Conservation (phyloP, 1,140 invertebrate genomes). For the Brachionus paranguensis region DNA sequence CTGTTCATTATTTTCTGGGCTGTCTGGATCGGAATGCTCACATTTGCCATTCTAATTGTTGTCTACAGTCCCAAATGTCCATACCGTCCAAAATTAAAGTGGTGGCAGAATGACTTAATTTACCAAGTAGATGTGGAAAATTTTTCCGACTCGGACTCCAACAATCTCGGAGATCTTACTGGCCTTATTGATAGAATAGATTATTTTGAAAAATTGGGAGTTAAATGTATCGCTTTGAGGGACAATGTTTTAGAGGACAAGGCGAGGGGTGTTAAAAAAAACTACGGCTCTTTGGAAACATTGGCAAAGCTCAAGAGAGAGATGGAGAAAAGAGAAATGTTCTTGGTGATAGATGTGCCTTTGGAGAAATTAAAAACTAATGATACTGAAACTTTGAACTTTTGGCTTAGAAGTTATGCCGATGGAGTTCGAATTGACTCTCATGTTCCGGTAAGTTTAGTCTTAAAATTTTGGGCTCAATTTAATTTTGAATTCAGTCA, state of each 20-base stretch:
- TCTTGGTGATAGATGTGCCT: slow-evolving; percentile 8
- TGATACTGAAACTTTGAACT: background rate
- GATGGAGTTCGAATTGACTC: slow-evolving; percentile 18
- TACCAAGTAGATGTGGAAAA: slow-evolving; percentile 13
- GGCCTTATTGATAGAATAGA: background rate
- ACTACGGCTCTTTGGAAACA: background rate
- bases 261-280: background rate
- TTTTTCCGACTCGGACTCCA: background rate
- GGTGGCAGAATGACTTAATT: slow-evolving; percentile 34
- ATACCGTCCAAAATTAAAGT: background rate
- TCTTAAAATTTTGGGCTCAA: background rate
- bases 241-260: background rate
- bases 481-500: background rate
- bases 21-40: background rate
- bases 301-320: background rate
- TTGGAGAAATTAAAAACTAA: background rate
- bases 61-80: slow-evolving; percentile 5
- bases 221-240: background rate
- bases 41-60: slow-evolving; percentile 17
- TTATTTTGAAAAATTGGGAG: background rate
- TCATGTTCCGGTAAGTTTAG: background rate
- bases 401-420: background rate
- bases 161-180: background rate
- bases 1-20: background rate
- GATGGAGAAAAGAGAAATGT: background rate